A percentile compares a stretch with the other conserved stretches of the same genome.
Conservation (phyloP, 2,113 vertebrate species). For the Chinchilla lanigera region DNA sequence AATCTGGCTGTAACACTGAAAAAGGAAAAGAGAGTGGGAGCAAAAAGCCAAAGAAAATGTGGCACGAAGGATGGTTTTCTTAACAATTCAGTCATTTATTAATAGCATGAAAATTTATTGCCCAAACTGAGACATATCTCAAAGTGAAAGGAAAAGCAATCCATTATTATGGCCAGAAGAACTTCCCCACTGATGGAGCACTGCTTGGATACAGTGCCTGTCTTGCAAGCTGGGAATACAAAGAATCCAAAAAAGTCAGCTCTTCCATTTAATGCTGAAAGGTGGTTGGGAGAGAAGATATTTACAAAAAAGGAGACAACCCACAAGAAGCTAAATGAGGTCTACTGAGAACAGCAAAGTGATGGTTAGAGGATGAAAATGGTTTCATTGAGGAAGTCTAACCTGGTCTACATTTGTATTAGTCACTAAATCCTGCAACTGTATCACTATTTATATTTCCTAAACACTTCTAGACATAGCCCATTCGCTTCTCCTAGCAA, state of each 20-base stretch:
- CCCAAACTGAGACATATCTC: not conserved
- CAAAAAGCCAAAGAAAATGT: not conserved
- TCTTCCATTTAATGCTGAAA: not conserved
- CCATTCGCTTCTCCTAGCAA: not conserved
- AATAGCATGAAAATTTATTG: not conserved
- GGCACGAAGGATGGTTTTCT: not conserved
- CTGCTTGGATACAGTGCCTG: not conserved
- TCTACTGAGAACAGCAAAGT: not conserved
- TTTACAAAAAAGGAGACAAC: not conserved
- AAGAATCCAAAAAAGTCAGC: not conserved
- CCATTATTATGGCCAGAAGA: not conserved
- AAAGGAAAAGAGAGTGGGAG: not conserved
- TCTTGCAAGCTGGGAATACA: not conserved
- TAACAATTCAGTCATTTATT: not conserved
- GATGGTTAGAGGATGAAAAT: not conserved
- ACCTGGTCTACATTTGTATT: not conserved
- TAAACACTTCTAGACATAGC: not conserved
- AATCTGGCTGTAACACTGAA: not conserved
- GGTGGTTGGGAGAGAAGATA: not conserved
- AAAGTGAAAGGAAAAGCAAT: not conserved
- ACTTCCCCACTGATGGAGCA: not conserved
- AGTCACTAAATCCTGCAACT: not conserved
- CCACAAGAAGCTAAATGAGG: not conserved
- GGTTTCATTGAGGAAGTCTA: not conserved
- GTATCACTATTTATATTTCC: not conserved